Percentiles rank a stretch among this genome's conserved stretches.
Conservation (phyloP, 2,113 vertebrate species). For the Prolemur simus region DNA sequence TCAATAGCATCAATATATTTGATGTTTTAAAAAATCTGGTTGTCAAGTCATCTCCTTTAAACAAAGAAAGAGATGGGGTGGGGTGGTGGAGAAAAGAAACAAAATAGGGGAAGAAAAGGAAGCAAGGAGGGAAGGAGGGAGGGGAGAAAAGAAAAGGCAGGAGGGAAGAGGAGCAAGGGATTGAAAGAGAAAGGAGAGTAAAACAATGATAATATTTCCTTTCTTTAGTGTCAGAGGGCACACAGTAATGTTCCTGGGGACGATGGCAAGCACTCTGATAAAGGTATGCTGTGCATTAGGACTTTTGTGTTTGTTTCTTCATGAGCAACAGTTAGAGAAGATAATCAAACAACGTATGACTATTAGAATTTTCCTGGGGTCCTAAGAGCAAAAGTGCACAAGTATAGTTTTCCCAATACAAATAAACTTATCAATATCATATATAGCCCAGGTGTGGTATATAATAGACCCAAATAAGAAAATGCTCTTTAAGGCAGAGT, state of each 20-base stretch:
- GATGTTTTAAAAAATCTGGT: background rate
- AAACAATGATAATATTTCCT: background rate
- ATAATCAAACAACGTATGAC: background rate
- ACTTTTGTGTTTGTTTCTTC: background rate
- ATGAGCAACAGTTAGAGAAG: background rate
- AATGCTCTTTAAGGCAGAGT: background rate
- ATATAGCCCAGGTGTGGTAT: background rate
- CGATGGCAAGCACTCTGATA: background rate
- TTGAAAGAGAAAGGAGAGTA: background rate
- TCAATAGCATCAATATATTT: background rate
- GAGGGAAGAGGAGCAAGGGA: background rate
- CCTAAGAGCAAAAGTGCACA: background rate
- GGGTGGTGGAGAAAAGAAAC: background rate
- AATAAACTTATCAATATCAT: background rate
- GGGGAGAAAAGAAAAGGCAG: background rate
- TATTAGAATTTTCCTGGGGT: background rate
- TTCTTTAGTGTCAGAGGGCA: background rate
- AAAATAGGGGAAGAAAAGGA: background rate
- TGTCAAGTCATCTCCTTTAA: background rate
- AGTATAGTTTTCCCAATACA: background rate
- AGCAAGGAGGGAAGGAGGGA: background rate
- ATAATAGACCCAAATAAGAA: background rate
- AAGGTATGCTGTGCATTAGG: background rate
- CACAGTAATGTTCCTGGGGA: background rate
- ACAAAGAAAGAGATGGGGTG: background rate